Conservation (phyloP, 2,888 invertebrate species). For the Tinea pellionella region DNA sequence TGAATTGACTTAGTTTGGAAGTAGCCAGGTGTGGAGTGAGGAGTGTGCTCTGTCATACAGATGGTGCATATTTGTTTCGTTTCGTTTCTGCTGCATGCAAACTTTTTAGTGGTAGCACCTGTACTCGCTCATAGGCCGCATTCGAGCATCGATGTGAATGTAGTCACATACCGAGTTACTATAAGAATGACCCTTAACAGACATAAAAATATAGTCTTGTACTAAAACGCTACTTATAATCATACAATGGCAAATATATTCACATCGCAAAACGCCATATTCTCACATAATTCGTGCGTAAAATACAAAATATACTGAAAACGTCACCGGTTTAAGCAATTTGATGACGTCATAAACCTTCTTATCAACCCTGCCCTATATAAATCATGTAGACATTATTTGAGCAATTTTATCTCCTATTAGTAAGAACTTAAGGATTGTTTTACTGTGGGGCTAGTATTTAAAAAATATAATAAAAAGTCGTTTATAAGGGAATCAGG, state of each 20-base stretch:
- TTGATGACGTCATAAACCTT: slow-evolving; percentile 50
- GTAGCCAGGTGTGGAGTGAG: no score
- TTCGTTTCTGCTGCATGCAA: no score
- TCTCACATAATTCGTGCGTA: slow-evolving; percentile 24
- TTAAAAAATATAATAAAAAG: slow-evolving; percentile 25
- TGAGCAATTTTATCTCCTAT: slow-evolving; percentile 20
- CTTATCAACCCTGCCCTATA: slow-evolving; percentile 39
- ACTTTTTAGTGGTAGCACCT: no score
- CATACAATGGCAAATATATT: slow-evolving; percentile 11
- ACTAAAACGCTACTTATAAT: slow-evolving; percentile 7
- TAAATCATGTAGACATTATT: slow-evolving; percentile 28
- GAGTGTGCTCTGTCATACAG: no score
- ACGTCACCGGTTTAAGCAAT: slow-evolving; percentile 26
- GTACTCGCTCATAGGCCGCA: no score
- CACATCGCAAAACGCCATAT: slow-evolving; percentile 13
- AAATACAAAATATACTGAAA: slow-evolving; percentile 23
- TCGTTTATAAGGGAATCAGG: slow-evolving; percentile 28
- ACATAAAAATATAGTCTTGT: not conserved
- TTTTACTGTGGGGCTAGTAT: slow-evolving; percentile 15
- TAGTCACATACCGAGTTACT: no score
- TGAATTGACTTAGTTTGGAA: no score
- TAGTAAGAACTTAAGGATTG: not conserved
- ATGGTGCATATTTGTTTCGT: no score
- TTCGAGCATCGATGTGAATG: no score
- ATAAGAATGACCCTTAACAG: not conserved